Evolutionary conservation across 2,797 vertebrate genomes (phyloP), one percentile per base, ranked within the genome.

Genomic region (Spinibarbus caldwelli): DNA sequence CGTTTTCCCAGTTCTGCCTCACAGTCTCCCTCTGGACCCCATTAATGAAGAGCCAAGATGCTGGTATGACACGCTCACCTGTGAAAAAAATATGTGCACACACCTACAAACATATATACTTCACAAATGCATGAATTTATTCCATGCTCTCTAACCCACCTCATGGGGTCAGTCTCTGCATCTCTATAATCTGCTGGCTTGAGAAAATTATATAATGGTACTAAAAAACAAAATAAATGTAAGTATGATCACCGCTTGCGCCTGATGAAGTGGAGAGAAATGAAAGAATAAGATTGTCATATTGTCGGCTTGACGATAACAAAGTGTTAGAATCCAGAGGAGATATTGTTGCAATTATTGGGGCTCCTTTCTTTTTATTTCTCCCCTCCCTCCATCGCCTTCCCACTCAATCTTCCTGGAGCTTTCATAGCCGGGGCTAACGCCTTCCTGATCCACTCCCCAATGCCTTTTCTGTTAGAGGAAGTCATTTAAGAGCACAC

Each of bases 401-500:
- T 91, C 91, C 87, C 70, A 82, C 91, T 95, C 94, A 94, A 93
- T 95, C 95, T 94, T 94, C 90, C 88, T 87, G n/a, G 31, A 89
- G 91, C 92, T 94, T 95, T 95, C 92, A 94, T 91, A 94, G 90
- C 93, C 86, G 85, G 89, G 89, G 90, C 95, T 95, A 95, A 95
- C 95, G 92, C 94, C 86, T 91, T 93, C 90, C 91, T 95, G 93
- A 95, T 95, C 94, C 93, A 92, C 91, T 95, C 94, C 95, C 94
- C 93, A 92, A 93, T 93, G 94, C 91, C 93, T 94, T 94, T 93
- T 92, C 93, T 93, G 91, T 91, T 85, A 85, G 86, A 93, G 94
- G 90, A 95, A 93, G 94, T 95, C 94, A 95, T 95, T 96, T 95
- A 95, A 92, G 91, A 91, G 89, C 92, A 94, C 94, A 91, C 93